Base-by-base conservation (phyloP, 2,797 vertebrate genomes). In the Acrocephalus scirpaceus region DNA sequence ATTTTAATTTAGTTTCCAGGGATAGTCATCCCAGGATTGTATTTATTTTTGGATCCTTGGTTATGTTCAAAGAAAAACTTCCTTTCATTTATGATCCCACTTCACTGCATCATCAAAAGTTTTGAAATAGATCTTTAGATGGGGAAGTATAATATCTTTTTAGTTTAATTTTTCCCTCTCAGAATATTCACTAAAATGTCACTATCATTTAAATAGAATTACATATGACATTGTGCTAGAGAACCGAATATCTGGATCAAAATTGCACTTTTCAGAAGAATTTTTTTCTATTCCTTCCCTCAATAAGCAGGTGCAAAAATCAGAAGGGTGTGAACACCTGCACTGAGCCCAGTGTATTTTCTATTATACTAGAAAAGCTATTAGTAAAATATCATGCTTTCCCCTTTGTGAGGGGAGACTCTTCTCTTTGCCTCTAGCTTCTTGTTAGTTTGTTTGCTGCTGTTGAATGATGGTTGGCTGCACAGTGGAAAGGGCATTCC, bases 401-500 rank as follows among this genome's bases (percentile, higher is more conserved):
- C 25, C 15, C 18, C 30, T 94, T 95, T 84, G 42, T 81, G 53
- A 88, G 58, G 64, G 90, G 69, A 82, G 47, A 80, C 19, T 85
- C 76, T 96, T 81, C 80, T 88, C 82, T 95, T 54, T 53, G 54
- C n/a, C 22, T 67, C 54, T 67, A 0, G 20, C 40, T 80, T 92
- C 91, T 92, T 93, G 87, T 97, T 96, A 81, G 93, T 96, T 97
- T 97, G 95, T 97, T 98, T 98, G 97, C 97, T 97, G 93, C 96
- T 97, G 81, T 94, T 97, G 97, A 97, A 97, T 97, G 95, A 89
- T 95, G 95, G 96, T 96, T 77, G 53, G 80, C 95, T 91, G 82
- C 97, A 94, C 93, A 96, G 94, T 93, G 85, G 93, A 97, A 98
- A 98, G 96, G 97, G 93, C 97, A 97, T 97, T 98, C 96, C 94